Evolutionary conservation across 2,797 vertebrate species (phyloP).

Genomic region (Lycodopsis pacificus): DNA sequence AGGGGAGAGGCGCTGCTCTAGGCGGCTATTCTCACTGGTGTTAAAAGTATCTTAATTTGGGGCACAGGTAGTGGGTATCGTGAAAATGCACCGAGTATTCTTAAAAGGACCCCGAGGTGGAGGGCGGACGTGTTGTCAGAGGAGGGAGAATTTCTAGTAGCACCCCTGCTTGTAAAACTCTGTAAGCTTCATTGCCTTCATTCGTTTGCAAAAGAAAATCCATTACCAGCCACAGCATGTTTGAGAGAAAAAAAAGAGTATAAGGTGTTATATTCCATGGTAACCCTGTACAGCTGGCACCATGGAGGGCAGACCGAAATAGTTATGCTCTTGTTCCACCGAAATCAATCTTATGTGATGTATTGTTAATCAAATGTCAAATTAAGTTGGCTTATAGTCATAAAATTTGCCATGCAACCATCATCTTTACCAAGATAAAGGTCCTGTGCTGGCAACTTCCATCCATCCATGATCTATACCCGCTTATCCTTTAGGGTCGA

Average conservation of each 20-base stretch:
- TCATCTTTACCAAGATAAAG: too few relatives aligned
- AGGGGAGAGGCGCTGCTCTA: constrained; percentile 33
- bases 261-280: constrained; percentile 18
- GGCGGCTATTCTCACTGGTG: constrained; percentile 44
- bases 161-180: constrained; percentile 59
- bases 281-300: constrained; percentile 1
- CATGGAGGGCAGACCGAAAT: background rate
- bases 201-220: constrained; percentile 35
- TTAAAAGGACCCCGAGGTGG: constrained; percentile 61
- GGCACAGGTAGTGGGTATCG: constrained; percentile 43
- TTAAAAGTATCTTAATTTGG: constrained; percentile 65
- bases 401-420: too few relatives aligned
- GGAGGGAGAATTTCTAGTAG: constrained; percentile 40
- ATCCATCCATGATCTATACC: background rate
- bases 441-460: background rate
- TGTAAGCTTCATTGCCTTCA: constrained; percentile 47
- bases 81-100: constrained; percentile 57
- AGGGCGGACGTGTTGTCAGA: constrained; percentile 52
- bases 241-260: background rate
- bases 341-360: background rate
- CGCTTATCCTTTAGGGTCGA: background rate
- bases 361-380: too few relatives aligned
- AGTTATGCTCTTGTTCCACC: constrained; percentile 6
- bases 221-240: constrained; percentile 48
- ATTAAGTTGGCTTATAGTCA: too few relatives aligned